Conservation (phyloP, 2,797 vertebrate species). For the Hypotaenidia philippensis region DNA sequence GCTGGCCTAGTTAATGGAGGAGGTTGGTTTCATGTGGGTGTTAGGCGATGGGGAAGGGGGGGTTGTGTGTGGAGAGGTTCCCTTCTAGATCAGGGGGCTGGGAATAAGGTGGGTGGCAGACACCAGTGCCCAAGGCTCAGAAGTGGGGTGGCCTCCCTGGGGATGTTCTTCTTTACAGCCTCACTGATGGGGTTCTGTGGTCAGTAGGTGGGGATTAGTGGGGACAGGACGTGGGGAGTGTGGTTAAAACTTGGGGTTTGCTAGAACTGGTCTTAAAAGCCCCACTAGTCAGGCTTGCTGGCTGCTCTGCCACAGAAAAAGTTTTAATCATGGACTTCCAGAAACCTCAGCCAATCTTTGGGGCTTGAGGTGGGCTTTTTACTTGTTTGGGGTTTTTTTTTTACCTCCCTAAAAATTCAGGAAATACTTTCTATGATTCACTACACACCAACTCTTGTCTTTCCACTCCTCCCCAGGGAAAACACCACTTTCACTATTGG, state of each 20-base stretch:
- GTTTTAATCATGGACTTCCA: not conserved
- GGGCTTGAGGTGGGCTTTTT: not conserved
- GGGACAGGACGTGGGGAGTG: not conserved
- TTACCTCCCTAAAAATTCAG: not conserved
- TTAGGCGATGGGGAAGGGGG: not conserved
- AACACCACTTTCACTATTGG: not conserved
- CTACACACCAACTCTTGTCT: not conserved
- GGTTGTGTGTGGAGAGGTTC: not conserved
- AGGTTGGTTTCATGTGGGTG: not conserved
- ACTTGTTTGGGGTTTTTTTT: not conserved
- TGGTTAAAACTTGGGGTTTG: not conserved
- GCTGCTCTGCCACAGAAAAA: not conserved
- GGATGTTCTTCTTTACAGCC: not conserved
- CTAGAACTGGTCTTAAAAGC: not conserved
- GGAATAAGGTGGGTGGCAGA: not conserved
- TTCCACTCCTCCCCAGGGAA: not conserved
- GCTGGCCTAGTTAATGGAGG: slow-evolving; percentile 36
- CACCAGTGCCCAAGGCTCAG: not conserved
- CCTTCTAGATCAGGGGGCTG: not conserved
- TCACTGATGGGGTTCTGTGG: not conserved
- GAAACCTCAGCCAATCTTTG: not conserved
- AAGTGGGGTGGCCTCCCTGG: rapidly evolving
- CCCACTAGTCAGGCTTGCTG: not conserved
- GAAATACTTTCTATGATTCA: not conserved
- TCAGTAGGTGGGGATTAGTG: not conserved